phyloP scores from a whole-genome alignment of 2,888 invertebrate species.

The Rhingia rostrata region DNA sequence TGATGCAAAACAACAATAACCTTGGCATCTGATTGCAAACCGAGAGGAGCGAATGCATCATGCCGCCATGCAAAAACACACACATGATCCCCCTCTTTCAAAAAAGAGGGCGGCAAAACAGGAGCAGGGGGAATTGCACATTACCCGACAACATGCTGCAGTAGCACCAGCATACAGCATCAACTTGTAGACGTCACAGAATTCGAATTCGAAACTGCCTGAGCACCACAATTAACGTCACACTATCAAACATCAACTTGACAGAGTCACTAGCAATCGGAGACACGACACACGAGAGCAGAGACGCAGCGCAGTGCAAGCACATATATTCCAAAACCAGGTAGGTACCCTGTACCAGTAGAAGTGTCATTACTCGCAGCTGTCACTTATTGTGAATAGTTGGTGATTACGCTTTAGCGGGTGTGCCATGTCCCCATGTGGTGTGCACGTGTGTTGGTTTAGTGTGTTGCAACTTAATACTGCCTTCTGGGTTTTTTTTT shows the following conservation, averaged over 20 bases:
- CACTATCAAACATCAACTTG: conserved; percentile 58
- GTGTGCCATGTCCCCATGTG: conserved; percentile 4
- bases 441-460: conserved; percentile 8
- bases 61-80: not conserved
- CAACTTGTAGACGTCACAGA: conserved; percentile 46
- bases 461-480: conserved; percentile 38
- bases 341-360: conserved; percentile 17
- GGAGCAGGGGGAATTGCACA: conserved; percentile 34
- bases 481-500: conserved; percentile 15
- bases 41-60: conserved; percentile 1
- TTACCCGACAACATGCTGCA: conserved; percentile 11
- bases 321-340: conserved; percentile 18
- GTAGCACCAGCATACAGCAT: conserved; percentile 3
- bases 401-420: conserved; percentile 54
- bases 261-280: conserved; percentile 29
- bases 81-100: not conserved
- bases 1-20: conserved; percentile 63
- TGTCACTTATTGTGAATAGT: conserved; percentile 52
- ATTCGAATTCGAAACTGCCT: conserved; percentile 34
- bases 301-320: conserved; percentile 2
- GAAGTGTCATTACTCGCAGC: conserved; percentile 68
- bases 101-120: no score
- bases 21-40: conserved; percentile 70
- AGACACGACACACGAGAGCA: conserved; percentile 17
- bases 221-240: conserved; percentile 70